These are phyloP conservation scores for Tachystola acroxantha DNA, from an alignment of 2,888 invertebrate genomes.

Conservation along the genomic window DNA sequence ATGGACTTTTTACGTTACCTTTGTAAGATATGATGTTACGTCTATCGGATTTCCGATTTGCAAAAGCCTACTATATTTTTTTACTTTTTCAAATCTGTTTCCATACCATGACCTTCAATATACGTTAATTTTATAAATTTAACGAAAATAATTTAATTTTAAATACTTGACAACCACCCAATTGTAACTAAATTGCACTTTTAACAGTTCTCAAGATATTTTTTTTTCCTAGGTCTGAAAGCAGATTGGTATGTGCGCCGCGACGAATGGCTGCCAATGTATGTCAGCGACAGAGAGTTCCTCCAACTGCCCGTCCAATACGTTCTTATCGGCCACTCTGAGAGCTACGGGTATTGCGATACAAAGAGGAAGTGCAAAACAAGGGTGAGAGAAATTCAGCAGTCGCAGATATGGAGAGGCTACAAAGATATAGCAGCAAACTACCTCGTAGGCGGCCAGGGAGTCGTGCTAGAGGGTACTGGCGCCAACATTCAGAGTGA, in stretches of 20 bases:
- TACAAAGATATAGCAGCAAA: slow-evolving; percentile 14
- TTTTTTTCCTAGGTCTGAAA: slow-evolving; percentile 8
- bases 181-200: no score
- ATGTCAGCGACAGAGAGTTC: neutral
- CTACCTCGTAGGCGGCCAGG: slow-evolving; percentile 14
- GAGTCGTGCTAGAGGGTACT: slow-evolving; percentile 14
- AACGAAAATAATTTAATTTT: no score
- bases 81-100: no score
- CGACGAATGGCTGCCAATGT: slow-evolving; percentile 10
- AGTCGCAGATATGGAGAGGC: slow-evolving; percentile 1
- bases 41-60: no score
- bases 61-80: no score
- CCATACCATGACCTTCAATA: no score
- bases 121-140: no score
- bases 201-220: no score
- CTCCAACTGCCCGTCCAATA: slow-evolving; percentile 10
- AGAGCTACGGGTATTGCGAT: slow-evolving; percentile 2
- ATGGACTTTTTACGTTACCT: no score
- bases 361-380: neutral
- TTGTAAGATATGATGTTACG: no score
- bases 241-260: slow-evolving; percentile 17
- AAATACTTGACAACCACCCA: no score
- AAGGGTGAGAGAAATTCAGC: neutral
- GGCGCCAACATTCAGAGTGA: slow-evolving; percentile 13
- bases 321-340: slow-evolving; percentile 15